phyloP scores from a whole-genome alignment of 2,797 vertebrate species.

The Ispidina picta region DNA sequence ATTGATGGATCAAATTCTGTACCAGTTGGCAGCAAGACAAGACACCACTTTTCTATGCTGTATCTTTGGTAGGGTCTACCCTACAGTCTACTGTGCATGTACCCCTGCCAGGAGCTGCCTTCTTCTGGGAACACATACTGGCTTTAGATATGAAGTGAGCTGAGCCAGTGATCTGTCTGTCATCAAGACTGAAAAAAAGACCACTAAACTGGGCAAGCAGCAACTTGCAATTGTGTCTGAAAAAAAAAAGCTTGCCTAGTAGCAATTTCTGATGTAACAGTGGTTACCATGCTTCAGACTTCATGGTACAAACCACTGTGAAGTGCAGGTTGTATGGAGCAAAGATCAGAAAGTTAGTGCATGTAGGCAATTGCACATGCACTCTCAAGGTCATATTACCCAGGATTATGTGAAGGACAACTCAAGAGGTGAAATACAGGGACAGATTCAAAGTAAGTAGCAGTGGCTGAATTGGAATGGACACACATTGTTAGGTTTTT shows the following conservation, averaged over 20 bases:
- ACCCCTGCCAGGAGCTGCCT: neutral
- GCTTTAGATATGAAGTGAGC: neutral
- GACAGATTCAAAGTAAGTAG: neutral
- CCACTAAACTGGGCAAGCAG: neutral
- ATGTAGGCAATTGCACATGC: neutral
- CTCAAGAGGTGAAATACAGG: neutral
- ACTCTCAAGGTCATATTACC: neutral
- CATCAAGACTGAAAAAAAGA: neutral
- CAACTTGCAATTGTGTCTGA: neutral
- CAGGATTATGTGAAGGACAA: rapidly evolving
- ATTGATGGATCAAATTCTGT: neutral
- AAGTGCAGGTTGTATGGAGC: neutral
- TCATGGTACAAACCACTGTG: neutral
- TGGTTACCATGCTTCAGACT: neutral
- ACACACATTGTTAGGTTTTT: rapidly evolving
- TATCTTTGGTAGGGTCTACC: neutral
- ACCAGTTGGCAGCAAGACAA: neutral
- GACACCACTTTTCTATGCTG: rapidly evolving
- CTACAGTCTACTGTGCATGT: neutral
- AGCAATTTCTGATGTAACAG: neutral
- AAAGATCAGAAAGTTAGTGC: neutral
- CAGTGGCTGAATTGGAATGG: neutral
- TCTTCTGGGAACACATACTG: rapidly evolving
- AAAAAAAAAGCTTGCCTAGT: neutral
- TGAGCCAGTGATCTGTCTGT: neutral